Evolutionary conservation across 2,888 invertebrate species (phyloP).

Genomic region (Scotopteryx bipunctaria): DNA sequence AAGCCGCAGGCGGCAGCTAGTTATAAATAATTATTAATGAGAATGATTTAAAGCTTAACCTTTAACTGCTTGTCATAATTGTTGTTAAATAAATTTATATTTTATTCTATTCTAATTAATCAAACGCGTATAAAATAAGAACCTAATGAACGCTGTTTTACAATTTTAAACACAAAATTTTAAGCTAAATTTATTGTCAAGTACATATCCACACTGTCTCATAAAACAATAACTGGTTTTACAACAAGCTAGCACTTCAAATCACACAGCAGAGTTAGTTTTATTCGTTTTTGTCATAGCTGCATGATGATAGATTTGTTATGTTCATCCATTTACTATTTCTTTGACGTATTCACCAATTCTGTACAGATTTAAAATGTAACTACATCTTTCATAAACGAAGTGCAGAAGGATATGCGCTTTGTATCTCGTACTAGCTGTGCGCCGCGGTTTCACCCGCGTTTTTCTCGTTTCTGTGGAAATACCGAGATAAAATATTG

Average conservation of each 20-base stretch:
- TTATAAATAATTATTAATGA: too few species aligned
- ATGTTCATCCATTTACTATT: neutral
- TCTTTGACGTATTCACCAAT: neutral
- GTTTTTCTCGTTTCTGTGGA: too few species aligned
- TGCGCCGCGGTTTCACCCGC: too few species aligned
- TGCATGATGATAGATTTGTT: slow-evolving; percentile 10
- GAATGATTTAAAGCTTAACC: too few species aligned
- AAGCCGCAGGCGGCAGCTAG: too few species aligned
- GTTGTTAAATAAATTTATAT: too few species aligned
- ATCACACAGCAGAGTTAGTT: slow-evolving; percentile 39
- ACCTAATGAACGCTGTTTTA: neutral
- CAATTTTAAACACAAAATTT: neutral
- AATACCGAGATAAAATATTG: too few species aligned
- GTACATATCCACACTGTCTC: slow-evolving; percentile 44
- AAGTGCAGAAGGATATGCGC: too few species aligned
- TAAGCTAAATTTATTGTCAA: slow-evolving; percentile 18
- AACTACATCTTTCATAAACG: neutral
- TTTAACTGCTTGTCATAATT: too few species aligned
- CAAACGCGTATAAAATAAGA: neutral
- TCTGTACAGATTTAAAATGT: neutral
- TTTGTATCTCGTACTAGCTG: too few species aligned
- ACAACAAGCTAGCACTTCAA: slow-evolving; percentile 49
- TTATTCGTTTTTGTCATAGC: slow-evolving; percentile 41
- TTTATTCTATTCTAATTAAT: too few species aligned
- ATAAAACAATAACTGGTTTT: slow-evolving; percentile 51